These are phyloP conservation scores for Leptarthrus brevirostris DNA, from an alignment of 2,888 invertebrate species.

Conservation along the genomic window DNA sequence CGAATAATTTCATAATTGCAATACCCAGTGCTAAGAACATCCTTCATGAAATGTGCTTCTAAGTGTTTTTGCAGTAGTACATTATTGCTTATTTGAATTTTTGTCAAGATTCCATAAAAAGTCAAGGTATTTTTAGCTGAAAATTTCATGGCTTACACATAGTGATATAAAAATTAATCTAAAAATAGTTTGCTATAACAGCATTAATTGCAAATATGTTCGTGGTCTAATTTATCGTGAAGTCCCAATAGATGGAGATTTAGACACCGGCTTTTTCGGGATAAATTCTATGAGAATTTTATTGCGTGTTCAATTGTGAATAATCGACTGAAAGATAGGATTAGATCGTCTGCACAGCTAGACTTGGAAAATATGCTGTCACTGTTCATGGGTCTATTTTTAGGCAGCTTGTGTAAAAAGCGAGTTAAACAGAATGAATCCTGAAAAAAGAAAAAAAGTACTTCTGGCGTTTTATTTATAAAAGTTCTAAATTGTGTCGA, in stretches of 20 bases:
- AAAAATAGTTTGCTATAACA: constrained; percentile 25
- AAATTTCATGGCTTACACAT: constrained; percentile 25
- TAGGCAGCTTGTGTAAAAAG: constrained; percentile 48
- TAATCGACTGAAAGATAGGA: constrained; percentile 7
- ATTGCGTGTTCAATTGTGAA: constrained; percentile 18
- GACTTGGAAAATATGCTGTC: constrained; percentile 36
- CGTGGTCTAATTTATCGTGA: constrained; percentile 24
- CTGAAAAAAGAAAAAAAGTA: constrained; percentile 34
- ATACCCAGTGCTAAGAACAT: constrained; percentile 9
- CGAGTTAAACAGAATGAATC: constrained; percentile 48
- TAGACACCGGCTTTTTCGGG: constrained; percentile 5
- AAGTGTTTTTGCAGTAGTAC: not conserved
- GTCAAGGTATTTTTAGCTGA: constrained; percentile 45
- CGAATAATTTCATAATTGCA: constrained; percentile 49
- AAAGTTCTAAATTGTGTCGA: constrained; percentile 51
- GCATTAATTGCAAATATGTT: constrained; percentile 23
- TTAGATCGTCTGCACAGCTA: constrained; percentile 1
- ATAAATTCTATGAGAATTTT: not conserved
- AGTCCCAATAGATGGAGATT: constrained; percentile 8
- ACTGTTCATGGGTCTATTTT: constrained; percentile 47
- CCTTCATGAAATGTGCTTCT: constrained; percentile 12
- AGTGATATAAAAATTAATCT: constrained; percentile 37
- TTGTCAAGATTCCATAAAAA: constrained; percentile 24
- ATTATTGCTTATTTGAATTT: not conserved
- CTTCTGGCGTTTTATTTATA: constrained; percentile 53